These are phyloP conservation scores for Theristicus caerulescens DNA, from an alignment of 2,113 vertebrate genomes.

Conservation along the genomic window DNA sequence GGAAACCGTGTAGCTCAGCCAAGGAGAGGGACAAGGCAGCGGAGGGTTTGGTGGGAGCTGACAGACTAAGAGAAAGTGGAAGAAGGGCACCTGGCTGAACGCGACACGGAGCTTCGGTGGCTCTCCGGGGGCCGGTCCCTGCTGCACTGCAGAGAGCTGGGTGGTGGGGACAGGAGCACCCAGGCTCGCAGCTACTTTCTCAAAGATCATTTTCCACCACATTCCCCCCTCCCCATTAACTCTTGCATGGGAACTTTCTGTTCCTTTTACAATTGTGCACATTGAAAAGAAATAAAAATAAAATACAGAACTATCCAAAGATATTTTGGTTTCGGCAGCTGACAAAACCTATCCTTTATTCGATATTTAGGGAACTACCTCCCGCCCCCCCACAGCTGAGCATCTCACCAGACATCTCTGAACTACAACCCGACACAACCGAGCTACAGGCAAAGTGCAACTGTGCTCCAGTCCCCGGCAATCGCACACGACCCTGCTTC, in stretches of 20 bases:
- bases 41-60: background rate
- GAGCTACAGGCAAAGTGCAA: accelerated
- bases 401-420: background rate
- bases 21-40: background rate
- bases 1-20: accelerated
- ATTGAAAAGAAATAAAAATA: background rate
- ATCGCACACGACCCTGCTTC: accelerated
- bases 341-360: background rate
- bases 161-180: background rate
- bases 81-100: background rate
- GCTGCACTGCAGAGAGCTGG: background rate
- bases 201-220: background rate
- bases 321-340: background rate
- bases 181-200: accelerated
- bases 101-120: too few species aligned
- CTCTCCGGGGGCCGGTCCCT: accelerated
- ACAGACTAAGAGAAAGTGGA: too few species aligned
- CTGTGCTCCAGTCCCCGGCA: accelerated
- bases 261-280: background rate
- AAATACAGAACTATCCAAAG: background rate
- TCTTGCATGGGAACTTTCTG: background rate
- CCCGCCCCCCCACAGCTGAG: background rate
- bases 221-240: accelerated
- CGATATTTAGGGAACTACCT: background rate
- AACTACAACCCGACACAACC: accelerated